Conservation (phyloP, 2,888 invertebrate species). For the Kryphioiulus occultus region DNA sequence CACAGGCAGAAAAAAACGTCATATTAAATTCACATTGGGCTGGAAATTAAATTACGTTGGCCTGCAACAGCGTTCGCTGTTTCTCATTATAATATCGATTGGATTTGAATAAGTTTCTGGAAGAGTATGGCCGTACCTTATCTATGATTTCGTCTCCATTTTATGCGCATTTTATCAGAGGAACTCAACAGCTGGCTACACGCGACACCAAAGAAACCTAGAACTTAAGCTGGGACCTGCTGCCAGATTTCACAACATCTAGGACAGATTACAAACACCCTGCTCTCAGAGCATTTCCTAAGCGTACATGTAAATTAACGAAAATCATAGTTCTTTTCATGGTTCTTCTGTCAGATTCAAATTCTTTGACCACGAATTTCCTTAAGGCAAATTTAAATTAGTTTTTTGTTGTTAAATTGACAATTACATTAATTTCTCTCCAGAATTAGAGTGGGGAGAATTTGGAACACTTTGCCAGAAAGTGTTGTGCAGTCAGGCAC, state of each 20-base stretch:
- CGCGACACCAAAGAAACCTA: not conserved
- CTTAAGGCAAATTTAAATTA: no score
- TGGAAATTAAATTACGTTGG: not conserved
- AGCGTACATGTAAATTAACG: not conserved
- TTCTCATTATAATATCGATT: constrained; percentile 14
- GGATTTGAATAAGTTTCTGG: not conserved
- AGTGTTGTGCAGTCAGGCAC: no score
- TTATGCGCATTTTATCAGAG: not conserved
- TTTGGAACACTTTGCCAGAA: no score
- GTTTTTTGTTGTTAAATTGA: no score
- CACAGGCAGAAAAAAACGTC: not conserved
- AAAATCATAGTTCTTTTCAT: no score
- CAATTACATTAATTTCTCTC: no score
- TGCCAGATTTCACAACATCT: not conserved
- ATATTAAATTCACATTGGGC: constrained; percentile 10
- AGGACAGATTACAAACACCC: not conserved
- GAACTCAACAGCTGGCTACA: constrained; percentile 8
- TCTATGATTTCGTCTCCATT: not conserved
- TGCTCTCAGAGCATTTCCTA: not conserved
- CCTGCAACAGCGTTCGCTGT: not conserved
- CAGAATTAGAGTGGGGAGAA: no score
- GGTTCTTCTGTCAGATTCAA: no score
- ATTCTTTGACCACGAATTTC: no score
- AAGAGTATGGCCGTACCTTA: not conserved
- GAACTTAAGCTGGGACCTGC: not conserved